Conservation (phyloP, 2,113 vertebrate species). For the Procavia capensis region DNA sequence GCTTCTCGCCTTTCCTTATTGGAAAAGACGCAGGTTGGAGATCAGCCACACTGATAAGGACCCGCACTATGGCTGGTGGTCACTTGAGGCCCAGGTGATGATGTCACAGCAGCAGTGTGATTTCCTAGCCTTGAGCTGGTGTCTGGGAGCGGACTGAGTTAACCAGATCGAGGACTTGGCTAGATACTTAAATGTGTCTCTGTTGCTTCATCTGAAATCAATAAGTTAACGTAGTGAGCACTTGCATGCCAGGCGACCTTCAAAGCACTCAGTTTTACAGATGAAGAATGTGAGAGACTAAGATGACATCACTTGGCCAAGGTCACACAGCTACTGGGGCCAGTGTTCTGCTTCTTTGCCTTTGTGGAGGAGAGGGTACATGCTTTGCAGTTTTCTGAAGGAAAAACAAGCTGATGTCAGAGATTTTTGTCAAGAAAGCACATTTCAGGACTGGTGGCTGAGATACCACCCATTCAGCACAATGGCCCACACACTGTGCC, state of each 20-base stretch:
- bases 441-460: constrained; percentile 27
- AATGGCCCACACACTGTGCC: background rate
- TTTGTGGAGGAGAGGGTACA: constrained; percentile 42
- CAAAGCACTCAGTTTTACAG: background rate
- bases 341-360: constrained; percentile 17
- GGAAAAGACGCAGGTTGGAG: background rate
- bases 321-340: constrained; percentile 26
- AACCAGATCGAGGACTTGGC: background rate
- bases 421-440: constrained; percentile 51
- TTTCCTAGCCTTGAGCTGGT: background rate
- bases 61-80: background rate
- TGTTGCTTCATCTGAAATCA: background rate
- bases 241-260: background rate
- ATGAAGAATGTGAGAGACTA: background rate
- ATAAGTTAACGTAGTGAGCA: background rate
- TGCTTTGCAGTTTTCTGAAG: background rate
- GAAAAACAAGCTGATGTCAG: constrained; percentile 65
- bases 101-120: background rate
- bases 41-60: fast-evolving
- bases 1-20: background rate
- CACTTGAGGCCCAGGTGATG: background rate
- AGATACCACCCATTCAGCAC: constrained; percentile 37
- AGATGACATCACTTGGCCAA: constrained; percentile 45
- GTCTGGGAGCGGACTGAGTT: background rate
- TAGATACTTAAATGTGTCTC: background rate